A percentile compares a stretch with the other conserved stretches of the same genome.
phyloP scores from a whole-genome alignment of 1,140 invertebrate genomes.

The Spodoptera litura region DNA sequence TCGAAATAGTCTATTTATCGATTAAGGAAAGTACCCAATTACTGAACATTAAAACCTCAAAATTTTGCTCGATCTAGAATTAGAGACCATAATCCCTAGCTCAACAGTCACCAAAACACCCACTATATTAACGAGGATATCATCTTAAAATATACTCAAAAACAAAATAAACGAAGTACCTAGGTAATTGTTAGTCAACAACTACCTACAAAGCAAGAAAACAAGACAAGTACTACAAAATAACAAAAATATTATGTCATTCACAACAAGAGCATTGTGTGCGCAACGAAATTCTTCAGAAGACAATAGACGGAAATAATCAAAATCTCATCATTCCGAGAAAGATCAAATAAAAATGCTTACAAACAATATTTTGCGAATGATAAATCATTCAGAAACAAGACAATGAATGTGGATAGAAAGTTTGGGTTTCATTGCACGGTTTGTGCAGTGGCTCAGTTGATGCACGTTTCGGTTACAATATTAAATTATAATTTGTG shows the following conservation, averaged over 20 bases:
- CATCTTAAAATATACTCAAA: too few species aligned
- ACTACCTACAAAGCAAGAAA: neutral
- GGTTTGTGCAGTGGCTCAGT: neutral
- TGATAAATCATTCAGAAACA: neutral
- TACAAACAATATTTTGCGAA: slow-evolving; percentile 24
- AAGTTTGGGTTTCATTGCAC: too few species aligned
- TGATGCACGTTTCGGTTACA: too few species aligned
- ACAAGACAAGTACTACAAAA: neutral
- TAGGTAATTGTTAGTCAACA: neutral
- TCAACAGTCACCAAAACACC: too few species aligned
- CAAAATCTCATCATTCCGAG: slow-evolving; percentile 40
- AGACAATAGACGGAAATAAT: slow-evolving; percentile 38
- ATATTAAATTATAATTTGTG: too few species aligned
- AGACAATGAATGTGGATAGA: slow-evolving; percentile 10
- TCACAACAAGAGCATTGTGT: slow-evolving; percentile 19
- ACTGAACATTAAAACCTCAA: too few species aligned
- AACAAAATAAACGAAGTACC: neutral
- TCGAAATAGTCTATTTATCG: too few species aligned
- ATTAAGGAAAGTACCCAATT: too few species aligned
- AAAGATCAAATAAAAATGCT: slow-evolving; percentile 31
- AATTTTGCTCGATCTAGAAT: too few species aligned
- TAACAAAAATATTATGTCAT: slow-evolving; percentile 5
- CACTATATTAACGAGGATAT: too few species aligned
- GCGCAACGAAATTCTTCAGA: slow-evolving; percentile 14
- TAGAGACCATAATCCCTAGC: too few species aligned